Percentiles rank a stretch among this genome's conserved stretches.
Evolutionary conservation across 2,797 vertebrate species (phyloP).

Genomic region (Diplodus sargus): DNA sequence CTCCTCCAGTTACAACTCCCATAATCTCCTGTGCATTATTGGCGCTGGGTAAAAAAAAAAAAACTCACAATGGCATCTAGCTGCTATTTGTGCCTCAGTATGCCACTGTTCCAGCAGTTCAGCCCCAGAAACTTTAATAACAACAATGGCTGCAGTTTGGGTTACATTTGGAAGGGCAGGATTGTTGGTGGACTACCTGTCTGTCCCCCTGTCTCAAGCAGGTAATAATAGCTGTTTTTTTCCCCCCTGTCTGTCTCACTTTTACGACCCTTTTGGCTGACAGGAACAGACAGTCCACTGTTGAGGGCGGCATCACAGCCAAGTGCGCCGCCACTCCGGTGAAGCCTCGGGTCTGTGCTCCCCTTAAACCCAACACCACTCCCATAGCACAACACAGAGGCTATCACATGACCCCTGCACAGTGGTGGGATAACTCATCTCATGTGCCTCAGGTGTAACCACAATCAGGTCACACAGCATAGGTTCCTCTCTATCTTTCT

Average conservation of each 20-base stretch:
- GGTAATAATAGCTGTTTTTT: conserved; percentile 39
- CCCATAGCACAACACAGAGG: conserved; percentile 28
- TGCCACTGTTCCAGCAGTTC: conserved; percentile 31
- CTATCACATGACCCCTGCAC: conserved; percentile 59
- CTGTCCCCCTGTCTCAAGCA: conserved; percentile 2
- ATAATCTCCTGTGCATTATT: conserved; percentile 54
- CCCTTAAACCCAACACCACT: conserved; percentile 63
- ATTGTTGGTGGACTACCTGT: conserved; percentile 16
- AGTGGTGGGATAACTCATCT: conserved; percentile 34
- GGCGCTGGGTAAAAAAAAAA: not conserved
- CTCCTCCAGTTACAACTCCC: conserved; percentile 52
- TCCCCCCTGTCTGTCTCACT: conserved; percentile 30
- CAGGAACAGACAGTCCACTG: conserved; percentile 59
- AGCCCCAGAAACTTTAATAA: conserved; percentile 43
- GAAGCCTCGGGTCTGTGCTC: conserved; percentile 40
- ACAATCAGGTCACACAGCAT: conserved; percentile 60
- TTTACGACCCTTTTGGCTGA: conserved; percentile 39
- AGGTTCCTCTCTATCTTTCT: conserved; percentile 24
- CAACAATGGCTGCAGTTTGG: conserved; percentile 64
- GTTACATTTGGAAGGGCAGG: conserved; percentile 49
- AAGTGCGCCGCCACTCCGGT: conserved; percentile 14
- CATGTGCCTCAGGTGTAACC: conserved; percentile 59
- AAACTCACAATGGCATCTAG: conserved; percentile 55
- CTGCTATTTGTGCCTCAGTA: conserved; percentile 40
- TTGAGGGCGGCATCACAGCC: conserved; percentile 27